phyloP scores from a whole-genome alignment of 2,888 invertebrate genomes.

The Rhagonycha lutea region DNA sequence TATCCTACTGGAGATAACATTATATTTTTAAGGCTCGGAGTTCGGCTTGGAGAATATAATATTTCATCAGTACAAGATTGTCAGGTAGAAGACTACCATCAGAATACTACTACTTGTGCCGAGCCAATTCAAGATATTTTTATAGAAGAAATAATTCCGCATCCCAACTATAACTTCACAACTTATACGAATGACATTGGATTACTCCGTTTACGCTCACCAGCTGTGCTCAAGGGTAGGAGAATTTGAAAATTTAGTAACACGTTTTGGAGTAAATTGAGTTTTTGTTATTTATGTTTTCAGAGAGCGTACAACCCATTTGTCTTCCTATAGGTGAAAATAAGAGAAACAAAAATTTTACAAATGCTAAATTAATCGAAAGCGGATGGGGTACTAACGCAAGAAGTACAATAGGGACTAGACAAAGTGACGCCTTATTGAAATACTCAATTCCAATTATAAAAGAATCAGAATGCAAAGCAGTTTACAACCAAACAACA shows the following conservation, averaged over 20 bases:
- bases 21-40: slow-evolving; percentile 55
- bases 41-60: slow-evolving; percentile 67
- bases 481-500: slow-evolving; percentile 38
- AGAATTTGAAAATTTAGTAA: not conserved
- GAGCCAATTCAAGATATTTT: slow-evolving; percentile 58
- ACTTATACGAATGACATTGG: slow-evolving; percentile 63
- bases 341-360: slow-evolving; percentile 49
- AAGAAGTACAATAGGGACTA: slow-evolving; percentile 49
- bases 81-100: slow-evolving; percentile 31
- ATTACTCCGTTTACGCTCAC: slow-evolving; percentile 54
- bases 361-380: slow-evolving; percentile 61
- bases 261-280: not conserved
- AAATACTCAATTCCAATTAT: slow-evolving; percentile 43
- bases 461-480: slow-evolving; percentile 37
- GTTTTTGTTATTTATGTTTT: not conserved
- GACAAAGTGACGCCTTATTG: slow-evolving; percentile 14
- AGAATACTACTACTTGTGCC: slow-evolving; percentile 48
- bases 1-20: not conserved
- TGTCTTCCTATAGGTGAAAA: slow-evolving; percentile 54
- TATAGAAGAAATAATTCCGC: slow-evolving; percentile 56
- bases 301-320: slow-evolving; percentile 54
- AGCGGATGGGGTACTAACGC: slow-evolving; percentile 79
- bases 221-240: slow-evolving; percentile 52
- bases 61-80: slow-evolving; percentile 56
- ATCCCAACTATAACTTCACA: slow-evolving; percentile 58